Base-by-base conservation (phyloP, 2,888 invertebrate genomes). In the Trichopoda pennipes region DNA sequence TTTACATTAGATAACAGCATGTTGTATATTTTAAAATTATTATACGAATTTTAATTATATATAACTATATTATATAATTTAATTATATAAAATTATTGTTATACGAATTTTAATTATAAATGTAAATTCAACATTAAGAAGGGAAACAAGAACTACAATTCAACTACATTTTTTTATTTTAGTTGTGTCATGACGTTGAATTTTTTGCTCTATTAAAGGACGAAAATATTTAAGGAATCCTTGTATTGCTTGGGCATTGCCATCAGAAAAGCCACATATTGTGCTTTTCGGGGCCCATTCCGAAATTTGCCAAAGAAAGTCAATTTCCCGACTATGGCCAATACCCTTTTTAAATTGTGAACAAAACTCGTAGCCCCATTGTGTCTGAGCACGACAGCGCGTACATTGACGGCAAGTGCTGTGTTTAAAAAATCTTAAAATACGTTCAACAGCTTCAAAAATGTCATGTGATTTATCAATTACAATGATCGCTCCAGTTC, bases 381-480 rank as follows among this genome's bases (percentile, higher is more conserved):
- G 93, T 82, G 96, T 96, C 19, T 99, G 99, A 92, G 99, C 99
- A 73, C 99, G 94, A 91, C 99, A 99, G 7, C 98, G 99, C 69
- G 99, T 99, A 91, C 99, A 99, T 92, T 99, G 99, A 4, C 99
- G 99, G 90, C 99, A 99, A 23, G 98, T 98, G 92, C 99, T 99
- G 90, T 99, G 98, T 90, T 98, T 97, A 92, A 98, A 99, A 93
- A 99, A 99, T 92, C 96, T 95, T 86, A 98, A 96, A 81, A 99
- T 94, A 28, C 98, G 94, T 7, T 97, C 95, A 90, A 99, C 98
- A n/a, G 98, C 98, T 90, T 96, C 95, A 84, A 99, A 95, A n/a
- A 99, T 94, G 92, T 99, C 99, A 0, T 97, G 97, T 85, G 96
- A 96, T 86, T 96, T 96, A 92, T 98, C 97, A 97, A 99, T 98